These are phyloP conservation scores for Griposia aprilina DNA, from an alignment of 2,888 invertebrate species.

Conservation along the genomic window DNA sequence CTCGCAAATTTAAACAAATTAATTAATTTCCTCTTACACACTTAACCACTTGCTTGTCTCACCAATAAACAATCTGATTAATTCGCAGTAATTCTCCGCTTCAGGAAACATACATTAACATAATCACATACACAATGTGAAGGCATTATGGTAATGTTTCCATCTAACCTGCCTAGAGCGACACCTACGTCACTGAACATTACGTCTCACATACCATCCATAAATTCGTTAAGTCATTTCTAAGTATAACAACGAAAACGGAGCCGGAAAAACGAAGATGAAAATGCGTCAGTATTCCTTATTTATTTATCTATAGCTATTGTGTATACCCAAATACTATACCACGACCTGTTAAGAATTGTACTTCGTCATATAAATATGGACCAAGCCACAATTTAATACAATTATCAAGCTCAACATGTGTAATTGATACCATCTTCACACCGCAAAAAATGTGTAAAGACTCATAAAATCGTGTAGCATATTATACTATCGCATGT, in stretches of 20 bases:
- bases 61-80: conserved; percentile 44
- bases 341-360: conserved; percentile 15
- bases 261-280: conserved; percentile 69
- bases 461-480: conserved; percentile 35
- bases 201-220: conserved; percentile 70
- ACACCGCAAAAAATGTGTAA: conserved; percentile 53
- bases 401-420: conserved; percentile 51
- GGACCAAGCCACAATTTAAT: conserved; percentile 31
- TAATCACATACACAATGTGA: conserved; percentile 65
- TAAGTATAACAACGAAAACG: conserved; percentile 72
- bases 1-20: background rate
- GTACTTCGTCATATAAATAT: conserved; percentile 23
- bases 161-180: conserved; percentile 43
- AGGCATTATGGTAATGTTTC: conserved; percentile 68
- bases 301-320: conserved; percentile 32
- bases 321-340: conserved; percentile 22
- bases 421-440: conserved; percentile 55
- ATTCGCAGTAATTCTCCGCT: conserved; percentile 47
- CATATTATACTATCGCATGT: conserved; percentile 34
- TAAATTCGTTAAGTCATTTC: conserved; percentile 75
- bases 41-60: conserved; percentile 6
- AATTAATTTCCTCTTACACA: background rate
- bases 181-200: conserved; percentile 76
- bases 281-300: conserved; percentile 67
- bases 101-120: conserved; percentile 65